A percentile compares a stretch with the other conserved stretches of the same genome.
Conservation (phyloP, 2,797 vertebrate genomes). For the Tadarida brasiliensis region DNA sequence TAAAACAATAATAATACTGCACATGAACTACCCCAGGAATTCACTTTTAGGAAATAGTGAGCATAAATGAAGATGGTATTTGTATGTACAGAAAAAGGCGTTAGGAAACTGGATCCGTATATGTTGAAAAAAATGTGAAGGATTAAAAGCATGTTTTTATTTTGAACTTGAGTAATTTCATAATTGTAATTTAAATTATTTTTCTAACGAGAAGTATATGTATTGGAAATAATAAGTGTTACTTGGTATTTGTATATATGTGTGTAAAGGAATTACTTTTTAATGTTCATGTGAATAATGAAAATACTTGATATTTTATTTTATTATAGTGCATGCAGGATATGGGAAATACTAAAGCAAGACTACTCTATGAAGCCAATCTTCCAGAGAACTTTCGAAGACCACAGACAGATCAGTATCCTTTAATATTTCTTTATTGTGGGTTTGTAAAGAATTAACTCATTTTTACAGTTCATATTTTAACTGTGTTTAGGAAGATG, state of each 20-base stretch:
- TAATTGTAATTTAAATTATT: conserved; percentile 58
- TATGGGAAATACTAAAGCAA: conserved; percentile 97
- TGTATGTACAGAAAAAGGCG: background rate
- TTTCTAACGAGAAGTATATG: conserved; percentile 51
- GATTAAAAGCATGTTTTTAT: background rate
- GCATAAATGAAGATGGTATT: background rate
- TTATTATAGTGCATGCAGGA: conserved; percentile 95
- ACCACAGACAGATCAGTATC: conserved; percentile 99
- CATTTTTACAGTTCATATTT: conserved; percentile 47
- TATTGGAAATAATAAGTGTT: conserved; percentile 53
- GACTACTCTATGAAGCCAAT: conserved; percentile 96
- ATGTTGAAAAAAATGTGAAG: conserved; percentile 18
- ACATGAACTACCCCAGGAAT: background rate
- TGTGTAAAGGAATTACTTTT: conserved; percentile 44
- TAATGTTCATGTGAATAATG: conserved; percentile 61
- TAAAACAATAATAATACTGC: conserved; percentile 5
- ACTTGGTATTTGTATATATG: background rate
- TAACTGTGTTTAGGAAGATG: conserved; percentile 57
- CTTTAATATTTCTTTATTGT: conserved; percentile 85
- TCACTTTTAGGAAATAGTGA: conserved; percentile 55
- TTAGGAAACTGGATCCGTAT: background rate
- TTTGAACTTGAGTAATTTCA: conserved; percentile 61
- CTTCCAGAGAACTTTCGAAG: conserved; percentile 97
- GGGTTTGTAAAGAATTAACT: conserved; percentile 25
- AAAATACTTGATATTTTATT: conserved; percentile 67